Conservation (phyloP, 2,797 vertebrate species). For the Aulostomus chinensis region DNA sequence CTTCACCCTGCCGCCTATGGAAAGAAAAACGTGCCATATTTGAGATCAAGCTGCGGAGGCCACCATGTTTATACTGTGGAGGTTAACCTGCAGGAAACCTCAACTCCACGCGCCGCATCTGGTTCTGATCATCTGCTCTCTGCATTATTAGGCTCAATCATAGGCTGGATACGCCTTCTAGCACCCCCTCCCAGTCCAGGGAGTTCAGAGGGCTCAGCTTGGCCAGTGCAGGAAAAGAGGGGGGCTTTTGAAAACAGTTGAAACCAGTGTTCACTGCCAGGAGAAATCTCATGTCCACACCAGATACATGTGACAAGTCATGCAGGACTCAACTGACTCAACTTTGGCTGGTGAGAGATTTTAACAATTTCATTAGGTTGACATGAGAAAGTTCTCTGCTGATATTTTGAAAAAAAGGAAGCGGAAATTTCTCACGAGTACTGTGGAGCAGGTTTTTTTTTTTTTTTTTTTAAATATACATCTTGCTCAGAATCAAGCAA, state of each 20-base stretch:
- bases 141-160: slow-evolving; percentile 49
- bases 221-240: background rate
- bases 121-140: slow-evolving; percentile 53
- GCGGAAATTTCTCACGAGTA: too few species aligned
- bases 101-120: slow-evolving; percentile 65
- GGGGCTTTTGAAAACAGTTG: too few species aligned
- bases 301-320: too few species aligned
- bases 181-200: slow-evolving; percentile 7
- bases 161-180: slow-evolving; percentile 23
- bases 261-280: too few species aligned
- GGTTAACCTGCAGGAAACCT: slow-evolving; percentile 45
- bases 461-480: too few species aligned
- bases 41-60: slow-evolving; percentile 17
- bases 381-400: too few species aligned
- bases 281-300: slow-evolving; percentile 18
- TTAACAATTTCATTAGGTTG: too few species aligned
- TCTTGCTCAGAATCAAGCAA: too few species aligned
- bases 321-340: background rate
- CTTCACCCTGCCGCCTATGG: slow-evolving; percentile 93
- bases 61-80: slow-evolving; percentile 10
- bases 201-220: slow-evolving; percentile 6
- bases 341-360: too few species aligned
- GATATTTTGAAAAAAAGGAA: too few species aligned
- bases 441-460: too few species aligned
- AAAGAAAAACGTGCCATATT: slow-evolving; percentile 13